These are phyloP conservation scores for Seriola aureovittata DNA, from an alignment of 2,113 vertebrate genomes.

Conservation along the genomic window DNA sequence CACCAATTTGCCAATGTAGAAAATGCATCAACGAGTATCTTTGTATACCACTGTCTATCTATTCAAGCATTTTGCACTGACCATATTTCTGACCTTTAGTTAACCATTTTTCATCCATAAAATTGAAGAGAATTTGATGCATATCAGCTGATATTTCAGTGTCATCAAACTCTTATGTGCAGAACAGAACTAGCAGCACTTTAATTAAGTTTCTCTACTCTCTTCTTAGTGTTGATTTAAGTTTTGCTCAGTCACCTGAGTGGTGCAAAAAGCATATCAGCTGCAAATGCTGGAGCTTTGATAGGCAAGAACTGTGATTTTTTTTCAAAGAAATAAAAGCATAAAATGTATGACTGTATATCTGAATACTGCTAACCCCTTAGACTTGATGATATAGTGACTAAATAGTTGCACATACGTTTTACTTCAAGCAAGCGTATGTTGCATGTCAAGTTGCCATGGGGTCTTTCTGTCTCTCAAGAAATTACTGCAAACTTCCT, in stretches of 20 bases:
- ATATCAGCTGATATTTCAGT: neutral
- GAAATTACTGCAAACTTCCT: slow-evolving; percentile 64
- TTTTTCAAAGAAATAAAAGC: neutral
- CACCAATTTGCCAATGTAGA: neutral
- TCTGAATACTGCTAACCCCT: too few species aligned
- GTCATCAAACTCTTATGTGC: neutral
- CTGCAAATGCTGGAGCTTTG: neutral
- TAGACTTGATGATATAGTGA: neutral
- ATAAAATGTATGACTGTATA: neutral
- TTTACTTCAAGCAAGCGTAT: neutral
- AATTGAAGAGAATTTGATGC: neutral
- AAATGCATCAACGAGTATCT: neutral
- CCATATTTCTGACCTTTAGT: neutral
- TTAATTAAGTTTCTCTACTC: neutral
- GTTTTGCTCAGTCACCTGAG: neutral
- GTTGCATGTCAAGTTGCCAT: neutral
- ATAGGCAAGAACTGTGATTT: neutral
- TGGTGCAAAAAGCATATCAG: neutral
- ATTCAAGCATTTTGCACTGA: neutral
- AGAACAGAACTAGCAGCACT: too few species aligned
- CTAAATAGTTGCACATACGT: neutral
- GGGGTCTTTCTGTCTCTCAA: slow-evolving; percentile 6
- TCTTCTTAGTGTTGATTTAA: neutral
- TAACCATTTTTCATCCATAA: slow-evolving; percentile 4
- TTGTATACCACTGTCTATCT: neutral